These are phyloP conservation scores for Solen grandis DNA, from an alignment of 1,140 invertebrate genomes.

Conservation along the genomic window DNA sequence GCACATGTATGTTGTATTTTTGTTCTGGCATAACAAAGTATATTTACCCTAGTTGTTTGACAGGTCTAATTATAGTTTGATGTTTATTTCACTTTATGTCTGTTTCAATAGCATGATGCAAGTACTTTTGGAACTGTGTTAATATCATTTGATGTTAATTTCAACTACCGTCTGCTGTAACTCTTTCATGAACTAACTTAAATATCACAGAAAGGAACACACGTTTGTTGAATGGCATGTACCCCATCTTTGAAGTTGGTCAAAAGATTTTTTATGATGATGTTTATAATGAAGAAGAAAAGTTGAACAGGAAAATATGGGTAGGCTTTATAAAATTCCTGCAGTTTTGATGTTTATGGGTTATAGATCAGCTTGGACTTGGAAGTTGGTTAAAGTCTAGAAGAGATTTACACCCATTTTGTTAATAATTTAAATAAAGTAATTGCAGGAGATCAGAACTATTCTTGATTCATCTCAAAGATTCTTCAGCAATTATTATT, in stretches of 20 bases:
- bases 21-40: slow-evolving; percentile 17
- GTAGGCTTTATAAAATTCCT: slow-evolving; percentile 23
- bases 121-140: neutral
- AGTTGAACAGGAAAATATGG: slow-evolving; percentile 48
- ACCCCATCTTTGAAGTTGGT: slow-evolving; percentile 54
- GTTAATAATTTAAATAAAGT: neutral
- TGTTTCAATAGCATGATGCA: slow-evolving; percentile 8
- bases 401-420: neutral
- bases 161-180: neutral
- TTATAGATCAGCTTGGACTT: too few species aligned
- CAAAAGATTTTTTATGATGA: slow-evolving; percentile 44
- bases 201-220: too few species aligned
- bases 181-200: too few species aligned
- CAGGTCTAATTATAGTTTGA: slow-evolving; percentile 36
- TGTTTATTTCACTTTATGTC: slow-evolving; percentile 29
- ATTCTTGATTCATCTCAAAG: neutral
- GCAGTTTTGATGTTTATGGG: too few species aligned
- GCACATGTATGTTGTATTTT: neutral
- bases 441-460: neutral
- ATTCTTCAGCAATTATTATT: neutral
- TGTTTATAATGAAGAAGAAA: slow-evolving; percentile 45
- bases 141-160: neutral
- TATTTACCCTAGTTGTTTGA: slow-evolving; percentile 23
- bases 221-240: slow-evolving; percentile 42
- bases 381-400: neutral